These are phyloP conservation scores for Amblyopsis rosae DNA, from an alignment of 2,113 vertebrate species.

Conservation along the genomic window DNA sequence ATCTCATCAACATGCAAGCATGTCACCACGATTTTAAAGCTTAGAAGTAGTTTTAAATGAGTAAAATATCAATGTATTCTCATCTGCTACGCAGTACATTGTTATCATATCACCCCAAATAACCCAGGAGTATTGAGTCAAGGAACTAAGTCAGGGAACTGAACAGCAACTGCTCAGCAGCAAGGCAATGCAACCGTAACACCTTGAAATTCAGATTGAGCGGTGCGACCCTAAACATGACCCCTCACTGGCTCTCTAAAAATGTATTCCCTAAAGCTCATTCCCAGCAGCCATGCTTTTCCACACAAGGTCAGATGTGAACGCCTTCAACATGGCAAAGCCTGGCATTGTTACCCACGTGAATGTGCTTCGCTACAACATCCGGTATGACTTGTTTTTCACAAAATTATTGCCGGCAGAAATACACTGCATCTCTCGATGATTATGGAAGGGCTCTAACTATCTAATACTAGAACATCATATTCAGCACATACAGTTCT, in stretches of 20 bases:
- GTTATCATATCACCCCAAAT: not conserved
- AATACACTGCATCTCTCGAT: not conserved
- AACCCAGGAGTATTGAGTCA: not conserved
- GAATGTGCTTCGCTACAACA: not conserved
- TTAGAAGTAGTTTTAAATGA: too few species aligned
- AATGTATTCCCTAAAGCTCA: slow-evolving; percentile 30
- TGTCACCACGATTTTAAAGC: too few species aligned
- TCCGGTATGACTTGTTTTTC: not conserved
- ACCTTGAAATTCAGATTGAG: slow-evolving; percentile 6
- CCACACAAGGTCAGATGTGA: slow-evolving; percentile 25
- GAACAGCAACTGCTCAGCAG: slow-evolving; percentile 10
- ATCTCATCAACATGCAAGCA: too few species aligned
- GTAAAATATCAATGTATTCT: slow-evolving; percentile 18
- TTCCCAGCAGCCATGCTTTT: slow-evolving; percentile 35
- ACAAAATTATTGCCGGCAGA: not conserved
- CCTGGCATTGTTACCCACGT: slow-evolving; percentile 1
- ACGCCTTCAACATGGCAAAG: slow-evolving; percentile 21
- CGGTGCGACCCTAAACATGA: slow-evolving; percentile 27
- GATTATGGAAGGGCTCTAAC: not conserved
- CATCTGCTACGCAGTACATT: slow-evolving; percentile 3
- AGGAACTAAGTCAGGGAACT: not conserved
- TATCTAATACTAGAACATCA: too few species aligned
- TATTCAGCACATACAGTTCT: too few species aligned
- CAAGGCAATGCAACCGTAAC: slow-evolving; percentile 5
- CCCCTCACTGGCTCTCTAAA: slow-evolving; percentile 12